phyloP scores from a whole-genome alignment of 2,113 vertebrate species.

The Syrrhaptes paradoxus region DNA sequence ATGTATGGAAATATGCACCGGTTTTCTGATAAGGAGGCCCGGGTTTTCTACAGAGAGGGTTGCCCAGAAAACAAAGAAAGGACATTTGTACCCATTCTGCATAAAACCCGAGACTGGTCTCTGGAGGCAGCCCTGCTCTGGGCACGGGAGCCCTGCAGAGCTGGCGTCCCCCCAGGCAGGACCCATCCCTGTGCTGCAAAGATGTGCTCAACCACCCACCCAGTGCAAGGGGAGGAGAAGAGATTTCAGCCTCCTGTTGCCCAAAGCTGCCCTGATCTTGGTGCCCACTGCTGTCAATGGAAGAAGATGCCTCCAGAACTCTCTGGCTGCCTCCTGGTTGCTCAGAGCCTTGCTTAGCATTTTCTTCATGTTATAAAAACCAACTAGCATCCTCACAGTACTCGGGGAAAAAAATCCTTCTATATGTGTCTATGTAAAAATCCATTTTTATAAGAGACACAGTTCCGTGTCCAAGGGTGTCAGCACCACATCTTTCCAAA shows the following conservation, averaged over 20 bases:
- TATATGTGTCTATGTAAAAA: not conserved
- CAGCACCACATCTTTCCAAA: not conserved
- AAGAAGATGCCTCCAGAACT: not conserved
- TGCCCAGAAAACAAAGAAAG: not conserved
- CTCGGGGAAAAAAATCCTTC: not conserved
- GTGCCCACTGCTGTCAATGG: fast-evolving
- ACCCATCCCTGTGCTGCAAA: not conserved
- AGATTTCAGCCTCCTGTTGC: not conserved
- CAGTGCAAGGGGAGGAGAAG: not conserved
- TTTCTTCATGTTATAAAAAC: not conserved
- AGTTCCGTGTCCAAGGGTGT: fast-evolving
- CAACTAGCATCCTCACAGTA: fast-evolving
- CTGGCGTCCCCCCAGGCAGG: fast-evolving
- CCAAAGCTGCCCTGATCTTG: not conserved
- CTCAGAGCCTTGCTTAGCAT: not conserved
- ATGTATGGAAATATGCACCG: not conserved
- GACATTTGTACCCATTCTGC: not conserved
- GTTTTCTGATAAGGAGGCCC: not conserved
- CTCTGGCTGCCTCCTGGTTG: not conserved
- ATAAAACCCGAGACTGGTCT: not conserved
- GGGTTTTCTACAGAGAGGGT: not conserved
- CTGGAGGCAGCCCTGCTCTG: not conserved
- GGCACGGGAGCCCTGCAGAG: not conserved
- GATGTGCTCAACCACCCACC: fast-evolving
- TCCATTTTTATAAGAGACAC: not conserved